Evolutionary conservation across 2,113 vertebrate species (phyloP), one percentile per base, ranked within the genome.

Genomic region (Manacus vitellinus): DNA sequence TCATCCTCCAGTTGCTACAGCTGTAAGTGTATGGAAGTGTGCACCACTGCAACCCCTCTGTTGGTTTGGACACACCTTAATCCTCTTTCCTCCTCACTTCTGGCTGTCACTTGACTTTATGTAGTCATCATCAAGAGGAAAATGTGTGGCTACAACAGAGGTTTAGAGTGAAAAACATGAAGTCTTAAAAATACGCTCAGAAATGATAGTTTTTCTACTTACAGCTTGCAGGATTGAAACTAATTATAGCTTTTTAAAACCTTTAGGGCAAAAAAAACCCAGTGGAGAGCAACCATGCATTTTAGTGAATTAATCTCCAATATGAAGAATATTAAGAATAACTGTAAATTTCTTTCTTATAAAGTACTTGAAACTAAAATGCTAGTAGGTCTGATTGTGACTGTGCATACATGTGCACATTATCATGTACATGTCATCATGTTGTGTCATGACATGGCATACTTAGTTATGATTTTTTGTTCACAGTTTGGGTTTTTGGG

Each of bases 301-400:
- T 81, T 72, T n/a, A 18, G 28, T n/a, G 31, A 30, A 27, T 59
- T 2, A 54, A 66, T 61, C 15, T 74, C 43, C 19, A 35, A 8
- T 33, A 49, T 37, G 16, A 74, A 77, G 24, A 72, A 52, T 30
- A 63, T 41, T 19, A 74, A 77, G 24, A 72, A 52, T 30, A 63
- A 52, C 24, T 59, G 21, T n/a, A 7, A 49, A 27, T 11, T 16
- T 46, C 4, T 79, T 77, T 75, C 27, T 41, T 43, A 8, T 6
- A 0, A 90, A 67, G 11, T 47, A n/a, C 37, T 61, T 39, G 18
- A 72, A 22, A 41, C 19, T 81, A 6, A 87, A 83, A 74, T 59
- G 8, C 4, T 68, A 8, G 6, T 49, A 33, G 24, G 47, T 35
- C 47, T 65, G 11, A 12, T 49, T 0, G 0, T 56, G 20, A 54